Evolutionary conservation across 2,888 invertebrate genomes (phyloP).

Genomic region (Drosophila emarginata): DNA sequence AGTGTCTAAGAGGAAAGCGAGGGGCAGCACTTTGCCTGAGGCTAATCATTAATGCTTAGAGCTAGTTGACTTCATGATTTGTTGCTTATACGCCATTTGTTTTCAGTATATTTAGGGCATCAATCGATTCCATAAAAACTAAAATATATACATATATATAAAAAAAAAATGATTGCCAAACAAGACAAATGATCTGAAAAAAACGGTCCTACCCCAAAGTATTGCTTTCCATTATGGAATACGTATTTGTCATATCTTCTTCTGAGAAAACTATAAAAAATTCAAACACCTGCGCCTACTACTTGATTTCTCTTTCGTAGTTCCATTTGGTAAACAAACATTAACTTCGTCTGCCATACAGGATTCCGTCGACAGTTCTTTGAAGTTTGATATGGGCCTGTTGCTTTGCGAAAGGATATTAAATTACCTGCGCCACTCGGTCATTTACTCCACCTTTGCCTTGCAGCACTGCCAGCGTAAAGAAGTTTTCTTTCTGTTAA

Average conservation of each 20-base stretch:
- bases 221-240: slow-evolving; percentile 7
- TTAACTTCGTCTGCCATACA: slow-evolving; percentile 11
- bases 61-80: slow-evolving; percentile 41
- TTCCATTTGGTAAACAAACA: slow-evolving; percentile 48
- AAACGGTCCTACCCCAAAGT: slow-evolving; percentile 35
- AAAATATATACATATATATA: slow-evolving; percentile 4
- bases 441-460: not conserved
- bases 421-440: slow-evolving; percentile 33
- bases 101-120: slow-evolving; percentile 31
- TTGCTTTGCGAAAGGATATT: slow-evolving; percentile 54
- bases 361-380: slow-evolving; percentile 36
- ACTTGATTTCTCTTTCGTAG: slow-evolving; percentile 4
- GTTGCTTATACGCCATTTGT: slow-evolving; percentile 57
- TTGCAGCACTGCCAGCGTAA: slow-evolving; percentile 8
- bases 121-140: slow-evolving; percentile 41
- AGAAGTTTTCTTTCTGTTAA: not conserved
- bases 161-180: slow-evolving; percentile 42
- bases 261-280: not conserved
- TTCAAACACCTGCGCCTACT: not conserved
- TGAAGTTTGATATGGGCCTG: slow-evolving; percentile 72
- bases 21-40: slow-evolving; percentile 39
- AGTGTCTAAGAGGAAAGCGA: slow-evolving; percentile 26
- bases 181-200: slow-evolving; percentile 33
- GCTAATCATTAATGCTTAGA: slow-evolving; percentile 65
- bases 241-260: not conserved